Base-by-base conservation (phyloP, 1,140 invertebrate genomes). In the Diachasmimorpha longicaudata region DNA sequence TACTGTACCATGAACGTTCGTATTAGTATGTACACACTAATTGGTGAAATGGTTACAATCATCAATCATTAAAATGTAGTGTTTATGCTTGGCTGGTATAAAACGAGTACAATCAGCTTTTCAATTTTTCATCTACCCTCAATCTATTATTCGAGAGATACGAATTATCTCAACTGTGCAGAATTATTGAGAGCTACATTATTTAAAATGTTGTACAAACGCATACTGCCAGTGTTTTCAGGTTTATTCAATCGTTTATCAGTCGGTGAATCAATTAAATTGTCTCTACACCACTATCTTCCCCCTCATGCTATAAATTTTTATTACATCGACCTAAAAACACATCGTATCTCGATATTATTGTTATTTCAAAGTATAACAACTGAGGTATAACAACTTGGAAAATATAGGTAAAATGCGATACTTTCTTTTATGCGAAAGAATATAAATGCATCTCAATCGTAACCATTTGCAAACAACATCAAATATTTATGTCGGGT, bases 11-110 rank as follows among this genome's bases (percentile, higher is more conserved):
- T 25, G 25, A 25, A 23, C 19, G 4, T 25, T 13, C 19, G 23
- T 63, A 63, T 63, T 25, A 3, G 23, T 25, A 55, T 11, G 23
- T 1, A 63, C 31, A 0, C 10, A 14, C 11, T 63, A 63, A 63
- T 63, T 63, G 23, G 21, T 23, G 14, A 63, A 63, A 63, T 63
- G 6, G 58, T 14, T 25, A 31, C 58, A 63, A 63, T 63, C 23
- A 63, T 63, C 58, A 63, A 63, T 63, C 58, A 63, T 63, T 23
- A 63, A 63, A 63, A 63, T 63, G 19, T 23, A 25, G 58, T 63
- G 58, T 63, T 63, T 63, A 63, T 63, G 58, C 31, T 63, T 25
- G 0, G 11, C 58, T 63, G 23, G 21, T 14, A 25, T 63, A 63
- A n/a, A n/a, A 63, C 58, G 58, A 23, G 23, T 63, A 10, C 58